Conservation (phyloP, 2,113 vertebrate genomes). For the Macrotis lagotis region DNA sequence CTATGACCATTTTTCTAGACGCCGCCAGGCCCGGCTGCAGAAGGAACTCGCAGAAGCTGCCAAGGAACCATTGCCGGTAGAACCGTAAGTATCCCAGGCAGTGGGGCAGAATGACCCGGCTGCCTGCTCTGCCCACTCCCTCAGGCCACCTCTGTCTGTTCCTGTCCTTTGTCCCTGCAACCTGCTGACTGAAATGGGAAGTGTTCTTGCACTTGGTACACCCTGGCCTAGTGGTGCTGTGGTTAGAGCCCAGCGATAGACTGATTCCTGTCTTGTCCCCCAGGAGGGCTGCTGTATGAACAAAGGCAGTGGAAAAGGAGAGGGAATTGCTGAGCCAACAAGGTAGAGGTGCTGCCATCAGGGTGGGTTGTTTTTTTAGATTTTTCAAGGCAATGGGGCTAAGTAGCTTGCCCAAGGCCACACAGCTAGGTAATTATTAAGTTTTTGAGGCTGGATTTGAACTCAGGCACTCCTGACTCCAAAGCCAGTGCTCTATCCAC, state of each 20-base stretch:
- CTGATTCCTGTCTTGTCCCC: neutral
- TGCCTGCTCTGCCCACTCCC: neutral
- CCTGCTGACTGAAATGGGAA: neutral
- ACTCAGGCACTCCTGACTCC: no score
- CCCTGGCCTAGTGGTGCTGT: neutral
- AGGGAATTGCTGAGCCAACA: neutral
- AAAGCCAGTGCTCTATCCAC: no score
- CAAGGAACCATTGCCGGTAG: slow-evolving; percentile 94
- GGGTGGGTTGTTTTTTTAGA: neutral
- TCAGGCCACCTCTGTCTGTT: neutral
- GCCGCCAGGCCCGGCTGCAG: slow-evolving; percentile 95
- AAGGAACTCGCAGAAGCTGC: slow-evolving; percentile 98
- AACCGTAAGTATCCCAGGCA: slow-evolving; percentile 87
- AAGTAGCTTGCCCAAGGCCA: no score
- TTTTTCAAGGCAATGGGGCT: no score
- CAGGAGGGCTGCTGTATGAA: neutral
- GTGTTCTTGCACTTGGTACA: no score
- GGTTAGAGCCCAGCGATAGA: no score
- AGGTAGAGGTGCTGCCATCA: neutral
- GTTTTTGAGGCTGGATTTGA: no score
- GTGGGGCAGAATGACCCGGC: neutral
- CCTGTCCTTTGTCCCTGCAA: neutral
- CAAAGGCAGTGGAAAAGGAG: neutral
- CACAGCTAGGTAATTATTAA: no score
- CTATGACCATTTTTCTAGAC: slow-evolving; percentile 84